These are phyloP conservation scores for Eurystomus glaucurus DNA, from an alignment of 2,797 vertebrate genomes.

Conservation along the genomic window DNA sequence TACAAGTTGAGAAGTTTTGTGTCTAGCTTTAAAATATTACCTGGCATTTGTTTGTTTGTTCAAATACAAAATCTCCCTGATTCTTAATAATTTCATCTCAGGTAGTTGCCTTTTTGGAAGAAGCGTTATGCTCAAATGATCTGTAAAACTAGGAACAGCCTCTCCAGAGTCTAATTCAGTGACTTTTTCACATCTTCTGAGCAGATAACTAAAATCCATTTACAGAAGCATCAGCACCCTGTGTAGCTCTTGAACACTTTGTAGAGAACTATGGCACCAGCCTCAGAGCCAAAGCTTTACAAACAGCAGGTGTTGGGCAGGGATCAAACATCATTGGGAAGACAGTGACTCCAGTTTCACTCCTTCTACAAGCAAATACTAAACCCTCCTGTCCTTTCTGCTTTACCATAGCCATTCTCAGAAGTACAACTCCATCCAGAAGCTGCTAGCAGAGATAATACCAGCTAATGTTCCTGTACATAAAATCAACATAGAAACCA, in stretches of 20 bases:
- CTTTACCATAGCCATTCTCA: not conserved
- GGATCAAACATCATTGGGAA: not conserved
- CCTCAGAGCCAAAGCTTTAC: not conserved
- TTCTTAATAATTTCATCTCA: not conserved
- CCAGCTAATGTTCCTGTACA: not conserved
- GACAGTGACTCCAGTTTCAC: not conserved
- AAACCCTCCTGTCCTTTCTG: not conserved
- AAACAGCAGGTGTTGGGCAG: not conserved
- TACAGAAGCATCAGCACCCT: not conserved
- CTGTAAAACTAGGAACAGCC: not conserved
- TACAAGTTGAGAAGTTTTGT: not conserved
- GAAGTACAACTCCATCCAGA: not conserved
- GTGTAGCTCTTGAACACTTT: not conserved
- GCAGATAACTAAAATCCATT: slow-evolving; percentile 4
- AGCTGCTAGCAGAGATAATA: not conserved
- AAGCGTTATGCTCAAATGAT: not conserved
- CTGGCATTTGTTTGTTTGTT: not conserved
- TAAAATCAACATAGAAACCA: not conserved
- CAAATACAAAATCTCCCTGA: not conserved
- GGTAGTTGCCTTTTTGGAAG: not conserved
- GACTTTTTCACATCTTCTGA: not conserved
- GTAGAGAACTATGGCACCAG: not conserved
- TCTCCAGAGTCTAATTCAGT: not conserved
- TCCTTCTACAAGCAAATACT: not conserved
- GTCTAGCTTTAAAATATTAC: not conserved